These are phyloP conservation scores for Catajapyx aquilonaris DNA, from an alignment of 1,140 invertebrate species.

Conservation along the genomic window DNA sequence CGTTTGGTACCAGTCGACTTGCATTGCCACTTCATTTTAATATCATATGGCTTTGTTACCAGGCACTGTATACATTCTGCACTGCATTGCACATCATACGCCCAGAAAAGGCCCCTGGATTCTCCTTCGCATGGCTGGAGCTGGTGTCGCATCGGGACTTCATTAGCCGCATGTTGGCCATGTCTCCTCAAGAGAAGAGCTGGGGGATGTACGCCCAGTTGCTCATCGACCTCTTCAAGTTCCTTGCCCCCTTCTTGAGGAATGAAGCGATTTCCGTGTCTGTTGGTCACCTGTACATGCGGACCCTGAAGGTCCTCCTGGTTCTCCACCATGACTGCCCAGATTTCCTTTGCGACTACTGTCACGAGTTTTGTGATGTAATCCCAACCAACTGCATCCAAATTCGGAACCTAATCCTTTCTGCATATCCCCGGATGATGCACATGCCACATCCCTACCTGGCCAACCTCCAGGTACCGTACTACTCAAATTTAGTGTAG, in stretches of 20 bases:
- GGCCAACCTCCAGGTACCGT: constrained; percentile 90
- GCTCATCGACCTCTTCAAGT: constrained; percentile 88
- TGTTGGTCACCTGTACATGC: constrained; percentile 84
- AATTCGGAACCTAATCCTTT: constrained; percentile 93
- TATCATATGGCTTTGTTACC: too few species aligned
- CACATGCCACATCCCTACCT: constrained; percentile 94
- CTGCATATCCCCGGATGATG: constrained; percentile 95
- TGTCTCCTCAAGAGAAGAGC: constrained; percentile 51
- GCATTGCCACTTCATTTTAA: too few species aligned
- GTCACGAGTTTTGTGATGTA: constrained; percentile 97
- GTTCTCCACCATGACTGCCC: constrained; percentile 97
- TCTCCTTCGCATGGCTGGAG: constrained; percentile 96
- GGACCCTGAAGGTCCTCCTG: constrained; percentile 82
- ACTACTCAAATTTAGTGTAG: too few species aligned
- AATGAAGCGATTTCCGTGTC: constrained; percentile 90
- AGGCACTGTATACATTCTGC: constrained; percentile 68
- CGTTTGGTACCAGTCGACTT: too few species aligned
- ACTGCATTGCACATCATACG: constrained; percentile 78
- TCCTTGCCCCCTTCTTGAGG: constrained; percentile 84
- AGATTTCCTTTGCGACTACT: constrained; percentile 96
- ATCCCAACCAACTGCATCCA: constrained; percentile 94
- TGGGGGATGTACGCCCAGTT: constrained; percentile 81
- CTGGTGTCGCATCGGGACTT: constrained; percentile 90
- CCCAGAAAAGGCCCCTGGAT: constrained; percentile 88
- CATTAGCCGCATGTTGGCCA: constrained; percentile 77